Percentiles rank a stretch among this genome's conserved stretches.
Evolutionary conservation across 2,888 invertebrate genomes (phyloP).

Genomic region (Diloba caeruleocephala): DNA sequence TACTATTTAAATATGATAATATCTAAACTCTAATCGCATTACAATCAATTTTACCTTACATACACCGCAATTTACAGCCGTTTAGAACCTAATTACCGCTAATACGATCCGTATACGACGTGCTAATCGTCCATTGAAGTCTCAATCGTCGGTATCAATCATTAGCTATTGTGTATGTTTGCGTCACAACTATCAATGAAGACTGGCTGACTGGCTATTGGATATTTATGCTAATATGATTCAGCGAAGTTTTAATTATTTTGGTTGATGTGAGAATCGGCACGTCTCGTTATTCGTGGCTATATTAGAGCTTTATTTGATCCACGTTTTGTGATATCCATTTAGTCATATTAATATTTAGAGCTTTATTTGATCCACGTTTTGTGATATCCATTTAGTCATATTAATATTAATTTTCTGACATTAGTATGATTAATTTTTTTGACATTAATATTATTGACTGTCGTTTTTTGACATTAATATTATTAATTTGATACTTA

Average conservation of each 20-base stretch:
- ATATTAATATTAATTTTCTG: too few relatives aligned
- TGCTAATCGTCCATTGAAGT: conserved; percentile 63
- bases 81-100: conserved; percentile 45
- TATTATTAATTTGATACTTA: too few relatives aligned
- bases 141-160: conserved; percentile 49
- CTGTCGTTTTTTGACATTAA: too few relatives aligned
- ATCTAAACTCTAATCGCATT: background rate
- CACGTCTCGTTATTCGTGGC: background rate
- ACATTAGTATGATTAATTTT: too few relatives aligned
- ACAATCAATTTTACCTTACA: conserved; percentile 10
- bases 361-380: too few relatives aligned
- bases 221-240: conserved; percentile 41
- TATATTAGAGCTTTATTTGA: too few relatives aligned
- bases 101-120: conserved; percentile 55
- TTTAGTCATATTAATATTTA: too few relatives aligned
- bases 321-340: too few relatives aligned
- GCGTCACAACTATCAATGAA: conserved; percentile 61
- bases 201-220: conserved; percentile 33
- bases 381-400: too few relatives aligned
- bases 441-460: too few relatives aligned
- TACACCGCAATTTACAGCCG: conserved; percentile 15
- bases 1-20: too few relatives aligned
- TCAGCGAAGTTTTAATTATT: conserved; percentile 16
- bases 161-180: conserved; percentile 64
- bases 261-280: conserved; percentile 11